These are phyloP conservation scores for Aurelia sp. DNA, from an alignment of 30 jellyfish, hydroid and myxozoan genomes.

Conservation along the genomic window DNA sequence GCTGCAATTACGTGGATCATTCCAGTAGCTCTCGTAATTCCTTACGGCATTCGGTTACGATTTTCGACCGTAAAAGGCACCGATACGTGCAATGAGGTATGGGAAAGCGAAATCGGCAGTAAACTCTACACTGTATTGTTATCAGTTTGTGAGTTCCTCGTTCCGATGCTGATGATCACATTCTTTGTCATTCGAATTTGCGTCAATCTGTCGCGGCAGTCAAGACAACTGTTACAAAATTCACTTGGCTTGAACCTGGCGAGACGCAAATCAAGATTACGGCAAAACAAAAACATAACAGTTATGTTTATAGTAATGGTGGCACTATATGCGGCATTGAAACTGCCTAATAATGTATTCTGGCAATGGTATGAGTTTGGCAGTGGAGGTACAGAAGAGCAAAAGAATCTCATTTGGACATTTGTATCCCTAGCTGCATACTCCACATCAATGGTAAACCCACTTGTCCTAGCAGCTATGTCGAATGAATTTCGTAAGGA, in stretches of 20 bases:
- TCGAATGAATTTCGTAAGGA: slow-evolving; percentile 63
- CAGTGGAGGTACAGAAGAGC: slow-evolving; percentile 18
- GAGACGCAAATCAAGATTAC: slow-evolving; percentile 36
- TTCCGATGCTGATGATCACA: slow-evolving; percentile 53
- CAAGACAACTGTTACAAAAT: slow-evolving; percentile 39
- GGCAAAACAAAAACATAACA: slow-evolving; percentile 50
- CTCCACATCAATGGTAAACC: slow-evolving; percentile 75
- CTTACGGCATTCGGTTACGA: slow-evolving; percentile 68
- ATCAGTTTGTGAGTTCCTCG: slow-evolving; percentile 61
- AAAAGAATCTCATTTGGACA: slow-evolving; percentile 60
- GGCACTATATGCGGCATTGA: slow-evolving; percentile 58
- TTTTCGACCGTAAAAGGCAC: slow-evolving; percentile 17
- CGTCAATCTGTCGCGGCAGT: slow-evolving; percentile 42
- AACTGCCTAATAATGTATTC: slow-evolving; percentile 72
- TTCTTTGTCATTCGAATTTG: slow-evolving; percentile 53
- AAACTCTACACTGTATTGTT: slow-evolving; percentile 52
- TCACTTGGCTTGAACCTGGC: slow-evolving; percentile 54
- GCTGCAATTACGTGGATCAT: slow-evolving; percentile 76
- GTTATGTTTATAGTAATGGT: slow-evolving; percentile 71
- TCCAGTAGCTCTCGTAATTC: slow-evolving; percentile 74
- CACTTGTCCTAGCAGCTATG: slow-evolving; percentile 73
- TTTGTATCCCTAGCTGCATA: slow-evolving; percentile 74
- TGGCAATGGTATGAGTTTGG: slow-evolving; percentile 83
- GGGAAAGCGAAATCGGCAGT: slow-evolving; percentile 57
- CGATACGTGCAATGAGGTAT: slow-evolving; percentile 31